These are phyloP conservation scores for Ariopsis seemanni DNA, from an alignment of 2,113 vertebrate species.

Conservation along the genomic window DNA sequence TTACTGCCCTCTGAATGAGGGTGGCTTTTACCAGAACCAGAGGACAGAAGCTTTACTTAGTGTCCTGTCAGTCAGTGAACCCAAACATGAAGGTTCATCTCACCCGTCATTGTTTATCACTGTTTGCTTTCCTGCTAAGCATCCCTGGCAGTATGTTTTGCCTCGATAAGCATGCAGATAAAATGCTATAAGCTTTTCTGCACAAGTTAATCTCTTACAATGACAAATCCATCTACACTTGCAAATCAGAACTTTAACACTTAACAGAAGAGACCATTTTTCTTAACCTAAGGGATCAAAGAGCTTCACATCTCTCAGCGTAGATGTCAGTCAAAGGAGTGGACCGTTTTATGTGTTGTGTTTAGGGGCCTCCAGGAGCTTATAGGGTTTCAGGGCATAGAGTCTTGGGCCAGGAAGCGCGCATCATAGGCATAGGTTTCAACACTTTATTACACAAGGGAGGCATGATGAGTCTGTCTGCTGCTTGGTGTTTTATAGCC, in stretches of 20 bases:
- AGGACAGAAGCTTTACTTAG: conserved; percentile 41
- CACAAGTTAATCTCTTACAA: conserved; percentile 22
- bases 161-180: conserved; percentile 27
- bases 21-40: conserved; percentile 46
- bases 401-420: conserved; percentile 41
- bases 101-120: conserved; percentile 29
- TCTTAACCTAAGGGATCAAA: conserved; percentile 31
- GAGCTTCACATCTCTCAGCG: conserved; percentile 36
- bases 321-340: conserved; percentile 37
- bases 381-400: conserved; percentile 48
- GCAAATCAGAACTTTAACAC: conserved; percentile 15
- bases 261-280: conserved; percentile 25
- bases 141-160: conserved; percentile 20
- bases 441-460: conserved; percentile 41
- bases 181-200: conserved; percentile 4
- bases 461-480: conserved; percentile 28
- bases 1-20: conserved; percentile 47
- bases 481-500: conserved; percentile 49
- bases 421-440: conserved; percentile 42
- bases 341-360: conserved; percentile 47
- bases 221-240: conserved; percentile 8
- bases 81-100: conserved; percentile 48
- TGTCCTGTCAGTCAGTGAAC: conserved; percentile 51
- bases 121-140: conserved; percentile 37
- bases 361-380: conserved; percentile 49